Evolutionary conservation across 1,140 invertebrate genomes (phyloP), one percentile per base, ranked within the genome.

Genomic region (Chironomus striatipennis): DNA sequence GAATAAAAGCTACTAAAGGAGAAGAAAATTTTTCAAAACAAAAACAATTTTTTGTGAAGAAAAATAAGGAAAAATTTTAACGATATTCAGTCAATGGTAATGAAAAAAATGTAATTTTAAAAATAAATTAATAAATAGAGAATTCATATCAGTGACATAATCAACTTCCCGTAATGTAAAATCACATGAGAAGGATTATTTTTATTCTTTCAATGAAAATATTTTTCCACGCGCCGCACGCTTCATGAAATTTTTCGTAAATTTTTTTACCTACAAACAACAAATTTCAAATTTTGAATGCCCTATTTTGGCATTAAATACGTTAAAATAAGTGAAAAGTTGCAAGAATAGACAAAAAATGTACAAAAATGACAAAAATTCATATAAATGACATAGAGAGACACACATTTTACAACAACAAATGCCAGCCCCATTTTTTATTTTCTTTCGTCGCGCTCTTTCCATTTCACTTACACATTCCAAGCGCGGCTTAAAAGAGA

Each of bases 351-450:
- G 4, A 57, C 15, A 5, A 57, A 15, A 57, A 57, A 57, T n/a
- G n/a, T n/a, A 57, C 10, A 12, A 57, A 15, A 57, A 57, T 15
- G n/a, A 34, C 24, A 34, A 34, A 34, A 34, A 34, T 34, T 34
- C 24, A 34, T 34, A 34, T 34, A 34, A 34, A 34, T 34, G 24
- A 34, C 24, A 34, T 34, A 34, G 24, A 34, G 24, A 34, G 24
- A 34, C 24, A 34, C 12, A 5, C 47, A 57, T 57, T 57, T 57
- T 57, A 57, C 47, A 57, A 57, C 47, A 57, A 57, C 47, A 57
- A 57, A 57, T n/a, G 47, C 47, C 47, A 57, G 47, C 47, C 47
- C 47, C 47, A 57, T 57, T 57, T 57, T 57, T 57, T 57, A 57
- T 57, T 57, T 15, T 57, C 47, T 57, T 57, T n/a, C 47, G 12